Base-by-base conservation (phyloP, 2,888 invertebrate genomes). In the Chrysolina americana region DNA sequence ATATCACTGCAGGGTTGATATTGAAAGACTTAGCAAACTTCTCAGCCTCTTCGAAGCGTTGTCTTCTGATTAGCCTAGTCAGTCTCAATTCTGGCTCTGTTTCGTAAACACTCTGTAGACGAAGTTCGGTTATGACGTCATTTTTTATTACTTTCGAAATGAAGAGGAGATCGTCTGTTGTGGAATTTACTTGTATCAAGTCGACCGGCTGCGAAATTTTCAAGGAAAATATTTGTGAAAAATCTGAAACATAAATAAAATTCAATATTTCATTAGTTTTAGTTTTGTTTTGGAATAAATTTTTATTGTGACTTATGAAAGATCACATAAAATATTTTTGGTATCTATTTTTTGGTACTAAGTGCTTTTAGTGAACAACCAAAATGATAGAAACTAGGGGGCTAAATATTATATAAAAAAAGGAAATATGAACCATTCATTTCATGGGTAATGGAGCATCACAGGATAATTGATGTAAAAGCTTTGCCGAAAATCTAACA, bases 21-120 rank as follows among this genome's bases (percentile, higher is more conserved):
- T 86, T 83, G 80, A 88, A 89, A 41, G 83, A 83, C 56, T 77
- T 81, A 0, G 90, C 90, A 82, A 90, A 90, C 21, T 81, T 76
- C 81, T 89, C 88, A 1, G 90, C 91, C 81, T 89, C 89, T 8
- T 88, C 87, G 79, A 89, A 90, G 79, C 88, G 87, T 62, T 86
- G 85, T 77, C 87, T 86, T 66, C 86, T 86, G 21, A 91, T 79
- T 66, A 91, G 84, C 78, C 89, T 84, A 68, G 87, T 85, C 13
- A 90, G 84, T 74, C 89, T 87, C 75, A 85, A 83, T 73, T 89
- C 88, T 0, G 89, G 89, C 48, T 86, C 83, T n/a, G 88, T 88
- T 84, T 90, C 89, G 47, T 78, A 80, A n/a, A 87, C 77, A n/a
- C 76, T 71, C 73, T 86, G 84, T 41, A 87, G 75, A 47, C 86